These are phyloP conservation scores for Seira musarum DNA, from an alignment of 2,888 invertebrate species.

Conservation along the genomic window DNA sequence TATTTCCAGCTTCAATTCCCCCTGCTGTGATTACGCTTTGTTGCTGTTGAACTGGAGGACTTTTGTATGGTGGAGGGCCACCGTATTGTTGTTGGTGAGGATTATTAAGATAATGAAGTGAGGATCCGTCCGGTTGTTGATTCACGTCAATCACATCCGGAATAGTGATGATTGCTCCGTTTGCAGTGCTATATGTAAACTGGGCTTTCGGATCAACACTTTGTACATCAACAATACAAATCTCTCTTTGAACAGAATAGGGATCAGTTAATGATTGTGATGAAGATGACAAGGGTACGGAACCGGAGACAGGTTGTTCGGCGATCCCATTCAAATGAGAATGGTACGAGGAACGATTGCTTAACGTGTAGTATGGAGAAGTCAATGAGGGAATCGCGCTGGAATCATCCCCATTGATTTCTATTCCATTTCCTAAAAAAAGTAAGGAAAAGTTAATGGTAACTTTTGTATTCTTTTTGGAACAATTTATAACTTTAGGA, in stretches of 20 bases:
- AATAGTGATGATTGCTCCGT: conserved; percentile 31
- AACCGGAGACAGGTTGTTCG: conserved; percentile 31
- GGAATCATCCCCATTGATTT: conserved; percentile 16
- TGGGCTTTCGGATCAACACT: conserved; percentile 25
- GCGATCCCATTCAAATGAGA: conserved; percentile 29
- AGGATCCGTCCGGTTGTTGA: conserved; percentile 50
- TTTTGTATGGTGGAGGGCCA: conserved; percentile 63
- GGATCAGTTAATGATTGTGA: conserved; percentile 1
- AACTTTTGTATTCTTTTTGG: no score
- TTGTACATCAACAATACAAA: conserved; percentile 27
- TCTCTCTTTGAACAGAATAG: conserved; percentile 34
- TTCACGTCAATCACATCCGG: conserved; percentile 50
- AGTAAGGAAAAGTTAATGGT: background rate
- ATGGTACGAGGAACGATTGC: background rate
- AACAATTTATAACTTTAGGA: no score
- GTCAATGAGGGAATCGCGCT: conserved; percentile 8
- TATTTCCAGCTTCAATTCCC: conserved; percentile 30
- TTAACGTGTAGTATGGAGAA: conserved; percentile 31
- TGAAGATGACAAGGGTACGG: background rate
- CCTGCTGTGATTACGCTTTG: conserved; percentile 39
- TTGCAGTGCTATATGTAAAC: conserved; percentile 24
- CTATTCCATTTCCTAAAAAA: conserved; percentile 17
- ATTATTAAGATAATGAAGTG: conserved; percentile 28
- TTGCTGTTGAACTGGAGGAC: conserved; percentile 55
- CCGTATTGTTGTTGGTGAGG: conserved; percentile 20